Base-by-base conservation (phyloP, 2,113 vertebrate species). In the Macrotis lagotis region DNA sequence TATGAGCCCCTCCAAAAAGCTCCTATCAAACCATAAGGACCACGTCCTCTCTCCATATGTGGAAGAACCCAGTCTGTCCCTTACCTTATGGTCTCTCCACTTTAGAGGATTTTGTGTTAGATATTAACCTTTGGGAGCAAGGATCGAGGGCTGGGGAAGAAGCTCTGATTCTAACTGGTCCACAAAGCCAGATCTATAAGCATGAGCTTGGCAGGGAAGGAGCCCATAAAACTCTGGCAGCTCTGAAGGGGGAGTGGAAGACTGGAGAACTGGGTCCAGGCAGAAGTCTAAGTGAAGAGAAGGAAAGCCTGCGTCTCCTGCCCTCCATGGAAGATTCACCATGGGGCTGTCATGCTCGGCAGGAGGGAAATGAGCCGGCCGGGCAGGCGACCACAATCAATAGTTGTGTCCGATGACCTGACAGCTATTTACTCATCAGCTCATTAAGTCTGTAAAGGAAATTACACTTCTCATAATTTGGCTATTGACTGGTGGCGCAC, bases 361-460 rank as follows among this genome's bases (percentile, higher is more conserved):
- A 96, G 95, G 83, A 88, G 89, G 91, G 24, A 2, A 51, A 90
- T 1, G 26, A 37, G 83, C 50, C 51, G 48, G 95, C 92, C 90
- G 96, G 28, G 89, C 91, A 91, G 93, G 95, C 93, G 96, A 91
- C 95, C 74, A 44, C 55, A 26, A 91, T 97, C 96, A n/a, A 97
- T 97, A 96, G 88, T 91, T 96, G 50, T 88, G 94, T 94, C 89
- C 96, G 26, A 6, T 51, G 74, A 53, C 89, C 95, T 96, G 97
- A 91, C 97, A 94, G 94, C 93, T 97, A 97, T 97, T 98, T 97
- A 97, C 97, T 97, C 94, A 88, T 91, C 95, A 95, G 93, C 96
- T 98, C 96, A 90, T 98, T 95, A 98, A 96, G 59, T 93, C 94
- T 94, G 90, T 91, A 94, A 97, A 97, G 97, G 97, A 94, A 96